Percentiles rank a stretch among this genome's conserved stretches.
These are phyloP conservation scores for Branchellion lobata DNA, from an alignment of 2,888 invertebrate genomes.

Conservation along the genomic window DNA sequence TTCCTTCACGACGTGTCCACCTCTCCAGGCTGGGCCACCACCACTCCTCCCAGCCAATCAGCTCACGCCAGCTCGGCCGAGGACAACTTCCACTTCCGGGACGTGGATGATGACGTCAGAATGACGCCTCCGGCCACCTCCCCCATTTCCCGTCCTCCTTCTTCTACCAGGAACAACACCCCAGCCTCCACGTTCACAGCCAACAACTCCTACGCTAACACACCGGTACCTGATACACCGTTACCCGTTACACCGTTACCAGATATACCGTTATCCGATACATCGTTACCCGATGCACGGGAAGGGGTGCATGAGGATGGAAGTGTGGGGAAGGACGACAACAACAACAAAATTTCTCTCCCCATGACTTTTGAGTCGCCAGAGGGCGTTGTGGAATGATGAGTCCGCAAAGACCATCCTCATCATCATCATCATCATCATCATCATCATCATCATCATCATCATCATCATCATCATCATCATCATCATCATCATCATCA, in stretches of 20 bases:
- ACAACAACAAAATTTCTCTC: not conserved
- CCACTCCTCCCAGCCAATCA: slow-evolving; percentile 7
- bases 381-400: too few species aligned
- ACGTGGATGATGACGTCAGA: not conserved
- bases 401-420: not conserved
- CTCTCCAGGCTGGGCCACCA: slow-evolving; percentile 14
- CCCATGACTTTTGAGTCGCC: too few species aligned
- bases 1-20: slow-evolving; percentile 25
- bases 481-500: slow-evolving; percentile 43
- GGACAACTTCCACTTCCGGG: not conserved
- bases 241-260: not conserved
- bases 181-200: not conserved
- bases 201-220: not conserved
- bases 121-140: not conserved
- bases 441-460: slow-evolving; percentile 33
- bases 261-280: too few species aligned
- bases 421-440: slow-evolving; percentile 25
- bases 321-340: not conserved
- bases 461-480: slow-evolving; percentile 45
- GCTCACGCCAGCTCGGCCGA: not conserved
- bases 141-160: not conserved
- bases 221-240: not conserved
- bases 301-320: not conserved
- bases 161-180: slow-evolving; percentile 5
- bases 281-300: too few species aligned